Conservation (phyloP, 2,888 invertebrate genomes). For the Eudemis profundana region DNA sequence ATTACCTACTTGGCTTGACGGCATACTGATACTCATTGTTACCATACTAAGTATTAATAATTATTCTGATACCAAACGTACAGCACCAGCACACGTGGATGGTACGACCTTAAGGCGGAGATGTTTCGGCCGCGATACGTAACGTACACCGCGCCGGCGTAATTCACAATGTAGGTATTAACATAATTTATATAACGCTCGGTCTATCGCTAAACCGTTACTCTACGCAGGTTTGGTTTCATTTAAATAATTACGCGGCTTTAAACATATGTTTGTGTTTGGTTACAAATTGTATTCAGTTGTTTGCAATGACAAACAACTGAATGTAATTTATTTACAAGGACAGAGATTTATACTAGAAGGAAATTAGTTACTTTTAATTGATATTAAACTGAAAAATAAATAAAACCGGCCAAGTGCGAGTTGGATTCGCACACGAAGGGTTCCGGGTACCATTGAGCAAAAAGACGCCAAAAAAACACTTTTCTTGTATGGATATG, state of each 20-base stretch:
- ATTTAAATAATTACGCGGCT: constrained; percentile 27
- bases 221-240: constrained; percentile 14
- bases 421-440: too few species aligned
- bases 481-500: too few species aligned
- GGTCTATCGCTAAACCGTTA: constrained; percentile 10
- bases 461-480: too few species aligned
- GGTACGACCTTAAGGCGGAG: constrained; percentile 31
- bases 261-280: neutral
- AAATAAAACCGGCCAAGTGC: too few species aligned
- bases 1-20: too few species aligned
- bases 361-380: too few species aligned
- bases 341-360: too few species aligned
- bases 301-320: too few species aligned
- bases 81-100: neutral
- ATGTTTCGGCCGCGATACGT: constrained; percentile 31
- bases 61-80: neutral
- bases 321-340: too few species aligned
- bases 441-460: too few species aligned
- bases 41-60: neutral
- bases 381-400: too few species aligned
- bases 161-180: constrained; percentile 35
- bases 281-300: neutral
- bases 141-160: constrained; percentile 16
- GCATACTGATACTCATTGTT: neutral
- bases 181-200: constrained; percentile 36